A percentile compares a stretch with the other conserved stretches of the same genome.
phyloP scores from a whole-genome alignment of 2,797 vertebrate species.

The Spinus olivaceus region DNA sequence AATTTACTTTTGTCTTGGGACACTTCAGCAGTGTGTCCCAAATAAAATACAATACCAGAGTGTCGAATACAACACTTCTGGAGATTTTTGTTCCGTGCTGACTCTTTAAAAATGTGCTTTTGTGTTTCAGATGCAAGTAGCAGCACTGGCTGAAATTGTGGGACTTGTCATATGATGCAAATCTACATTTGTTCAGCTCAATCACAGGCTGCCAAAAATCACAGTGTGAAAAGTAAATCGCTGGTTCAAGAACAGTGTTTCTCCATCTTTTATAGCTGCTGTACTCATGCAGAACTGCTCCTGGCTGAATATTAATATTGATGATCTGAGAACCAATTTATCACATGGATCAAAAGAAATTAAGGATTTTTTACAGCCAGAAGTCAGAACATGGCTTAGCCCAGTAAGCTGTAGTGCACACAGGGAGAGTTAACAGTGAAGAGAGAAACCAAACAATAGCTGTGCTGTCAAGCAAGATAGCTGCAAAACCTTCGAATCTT shows the following conservation, averaged over 20 bases:
- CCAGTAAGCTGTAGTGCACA: not conserved
- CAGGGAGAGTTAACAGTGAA: not conserved
- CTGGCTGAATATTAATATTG: slow-evolving; percentile 23
- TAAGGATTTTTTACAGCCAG: not conserved
- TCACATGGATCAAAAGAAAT: slow-evolving; percentile 32
- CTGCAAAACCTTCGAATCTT: not conserved
- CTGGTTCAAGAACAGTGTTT: slow-evolving; percentile 5
- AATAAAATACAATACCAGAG: not conserved
- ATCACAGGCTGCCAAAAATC: slow-evolving; percentile 12
- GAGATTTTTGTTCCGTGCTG: not conserved
- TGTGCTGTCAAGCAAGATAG: not conserved
- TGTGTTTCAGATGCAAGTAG: not conserved
- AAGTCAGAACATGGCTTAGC: not conserved
- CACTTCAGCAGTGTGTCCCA: not conserved
- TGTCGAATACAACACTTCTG: not conserved
- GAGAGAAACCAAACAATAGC: not conserved
- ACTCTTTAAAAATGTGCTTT: not conserved
- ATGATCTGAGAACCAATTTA: not conserved
- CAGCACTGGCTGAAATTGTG: not conserved
- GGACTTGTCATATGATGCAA: not conserved
- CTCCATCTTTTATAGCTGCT: not conserved
- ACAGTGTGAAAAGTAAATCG: not conserved
- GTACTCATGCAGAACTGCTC: not conserved
- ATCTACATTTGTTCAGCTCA: slow-evolving; percentile 22
- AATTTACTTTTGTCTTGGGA: not conserved